These are phyloP conservation scores for Melanotaenia parkinsoni DNA, from an alignment of 2,797 vertebrate species.

Conservation along the genomic window DNA sequence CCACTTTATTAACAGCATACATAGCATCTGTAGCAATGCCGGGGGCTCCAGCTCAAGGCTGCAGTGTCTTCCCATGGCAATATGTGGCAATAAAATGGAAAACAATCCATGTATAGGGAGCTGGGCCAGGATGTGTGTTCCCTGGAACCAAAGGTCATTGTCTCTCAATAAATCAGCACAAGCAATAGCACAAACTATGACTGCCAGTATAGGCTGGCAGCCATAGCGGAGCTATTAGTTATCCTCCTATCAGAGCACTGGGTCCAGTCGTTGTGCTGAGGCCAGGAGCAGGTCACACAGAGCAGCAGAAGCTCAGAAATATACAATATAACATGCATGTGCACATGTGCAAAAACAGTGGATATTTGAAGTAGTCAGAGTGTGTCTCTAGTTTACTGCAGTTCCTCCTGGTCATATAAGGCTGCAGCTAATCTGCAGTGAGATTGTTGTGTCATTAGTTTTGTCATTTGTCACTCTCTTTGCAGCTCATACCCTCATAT, in stretches of 20 bases:
- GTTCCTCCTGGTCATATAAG: constrained; percentile 58
- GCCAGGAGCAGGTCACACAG: constrained; percentile 49
- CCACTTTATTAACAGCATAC: constrained; percentile 45
- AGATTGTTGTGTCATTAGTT: constrained; percentile 45
- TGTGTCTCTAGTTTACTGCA: constrained; percentile 33
- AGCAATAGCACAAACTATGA: constrained; percentile 65
- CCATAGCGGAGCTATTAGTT: constrained; percentile 66
- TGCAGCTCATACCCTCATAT: constrained; percentile 31
- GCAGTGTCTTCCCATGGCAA: constrained; percentile 46
- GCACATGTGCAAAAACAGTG: constrained; percentile 18
- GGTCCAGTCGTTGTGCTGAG: constrained; percentile 54
- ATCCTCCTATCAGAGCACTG: constrained; percentile 51
- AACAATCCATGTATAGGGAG: constrained; percentile 64
- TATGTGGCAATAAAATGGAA: constrained; percentile 58
- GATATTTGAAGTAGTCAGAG: not conserved
- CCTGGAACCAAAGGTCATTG: constrained; percentile 64
- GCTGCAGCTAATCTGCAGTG: constrained; percentile 56
- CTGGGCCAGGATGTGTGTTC: constrained; percentile 39
- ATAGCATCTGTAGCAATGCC: constrained; percentile 34
- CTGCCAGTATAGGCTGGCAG: constrained; percentile 52
- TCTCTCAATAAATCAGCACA: constrained; percentile 74
- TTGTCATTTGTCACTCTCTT: constrained; percentile 61
- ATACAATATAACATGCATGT: constrained; percentile 18
- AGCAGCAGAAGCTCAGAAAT: constrained; percentile 29
- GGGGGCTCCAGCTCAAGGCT: constrained; percentile 37